Base-by-base conservation (phyloP, 2,797 vertebrate species). In the Hafferia zeledoni region DNA sequence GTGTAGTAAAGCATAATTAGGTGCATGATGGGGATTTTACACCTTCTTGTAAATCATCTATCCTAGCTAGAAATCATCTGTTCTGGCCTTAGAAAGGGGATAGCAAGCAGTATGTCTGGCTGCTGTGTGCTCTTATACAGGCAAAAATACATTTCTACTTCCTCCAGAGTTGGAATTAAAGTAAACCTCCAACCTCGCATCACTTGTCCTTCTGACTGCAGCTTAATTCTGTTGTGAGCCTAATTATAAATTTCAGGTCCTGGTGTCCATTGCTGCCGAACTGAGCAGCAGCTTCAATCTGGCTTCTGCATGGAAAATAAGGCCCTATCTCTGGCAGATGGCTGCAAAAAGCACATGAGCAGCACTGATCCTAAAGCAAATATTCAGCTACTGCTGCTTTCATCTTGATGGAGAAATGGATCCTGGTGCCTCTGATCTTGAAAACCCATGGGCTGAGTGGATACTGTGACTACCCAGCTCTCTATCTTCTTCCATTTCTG, bases 1-100 rank as follows among this genome's bases (percentile, higher is more conserved):
- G 97, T 77, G 89, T 74, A 87, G 83, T 96, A 97, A 50, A 90
- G 60, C 46, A 94, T 97, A 96, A 96, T 98, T 96, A 97, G 83
- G 83, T 94, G 43, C 88, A 93, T 94, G 95, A 96, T 89, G 86
- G 90, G 91, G 87, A 92, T 83, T 95, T 95, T 87, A 83, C 64
- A 95, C 95, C 93, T 97, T 93, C 85, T 41, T 93, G 52, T 92
- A 95, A 95, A 92, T 90, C 90, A 78, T 93, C 93, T 89, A 52
- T 37, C 60, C 74, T 96, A 61, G 88, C 69, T 96, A 89, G 85
- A 94, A 96, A 82, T 76, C 64, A 59, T 94, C 86, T 86, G 31
- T 75, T 70, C 83, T 90, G 82, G 83, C 93, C 81, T 97, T 92
- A 92, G 87, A 96, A 92, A 87, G 49, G 16, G 83, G 64, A 94